Conservation (phyloP, 92 coral and sea anemone species). For the Porites divaricata region DNA sequence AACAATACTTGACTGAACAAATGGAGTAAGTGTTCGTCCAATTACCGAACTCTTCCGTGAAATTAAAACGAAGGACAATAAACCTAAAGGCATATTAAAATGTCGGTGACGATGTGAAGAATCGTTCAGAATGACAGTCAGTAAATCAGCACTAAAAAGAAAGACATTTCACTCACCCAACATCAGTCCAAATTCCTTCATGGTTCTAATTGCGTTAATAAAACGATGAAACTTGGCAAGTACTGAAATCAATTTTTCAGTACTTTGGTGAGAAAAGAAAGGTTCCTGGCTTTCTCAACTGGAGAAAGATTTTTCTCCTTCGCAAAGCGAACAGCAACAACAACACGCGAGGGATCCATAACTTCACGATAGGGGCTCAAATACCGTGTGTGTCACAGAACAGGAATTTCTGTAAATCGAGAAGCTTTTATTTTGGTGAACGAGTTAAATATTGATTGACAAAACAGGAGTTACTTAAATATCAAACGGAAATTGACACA, state of each 20-base stretch:
- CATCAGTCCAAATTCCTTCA: conserved; percentile 12
- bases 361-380: not conserved
- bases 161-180: conserved; percentile 14
- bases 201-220: not conserved
- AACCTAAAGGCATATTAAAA: not conserved
- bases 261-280: not conserved
- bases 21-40: not conserved
- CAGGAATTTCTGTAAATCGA: conserved; percentile 24
- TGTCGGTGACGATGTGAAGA: too few relatives aligned
- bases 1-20: not conserved
- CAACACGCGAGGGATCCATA: not conserved
- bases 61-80: not conserved
- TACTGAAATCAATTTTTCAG: not conserved
- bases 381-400: not conserved
- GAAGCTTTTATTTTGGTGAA: not conserved
- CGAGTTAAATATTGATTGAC: conserved; percentile 17
- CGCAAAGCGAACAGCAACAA: not conserved
- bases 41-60: not conserved
- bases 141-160: not conserved
- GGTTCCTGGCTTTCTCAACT: not conserved
- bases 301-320: not conserved
- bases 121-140: too few relatives aligned
- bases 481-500: not conserved
- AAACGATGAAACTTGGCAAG: not conserved
- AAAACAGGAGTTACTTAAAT: conserved; percentile 3